phyloP scores from a whole-genome alignment of 2,888 invertebrate species.

The Colletes collaris region DNA sequence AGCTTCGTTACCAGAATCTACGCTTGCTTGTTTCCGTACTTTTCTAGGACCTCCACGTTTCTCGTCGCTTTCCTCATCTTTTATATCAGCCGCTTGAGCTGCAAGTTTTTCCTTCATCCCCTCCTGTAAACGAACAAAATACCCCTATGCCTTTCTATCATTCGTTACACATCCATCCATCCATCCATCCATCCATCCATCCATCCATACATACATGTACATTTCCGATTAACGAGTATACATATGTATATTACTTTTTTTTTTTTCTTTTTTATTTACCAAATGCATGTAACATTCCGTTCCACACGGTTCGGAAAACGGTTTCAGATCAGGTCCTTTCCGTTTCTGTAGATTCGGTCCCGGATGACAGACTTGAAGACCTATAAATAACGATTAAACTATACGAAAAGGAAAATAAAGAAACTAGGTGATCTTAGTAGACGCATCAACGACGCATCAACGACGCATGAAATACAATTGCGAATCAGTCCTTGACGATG shows the following conservation, averaged over 20 bases:
- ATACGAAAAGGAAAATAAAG: conserved; percentile 5
- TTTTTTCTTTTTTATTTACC: conserved; percentile 84
- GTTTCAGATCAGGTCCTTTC: conserved; percentile 94
- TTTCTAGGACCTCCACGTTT: conserved; percentile 84
- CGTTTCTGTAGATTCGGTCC: conserved; percentile 94
- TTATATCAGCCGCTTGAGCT: conserved; percentile 85
- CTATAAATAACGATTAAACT: conserved; percentile 82
- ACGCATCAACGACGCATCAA: conserved; percentile 71
- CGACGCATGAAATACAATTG: conserved; percentile 74
- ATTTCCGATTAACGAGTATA: not conserved
- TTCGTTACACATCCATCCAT: no score
- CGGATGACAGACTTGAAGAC: conserved; percentile 94
- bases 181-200: no score
- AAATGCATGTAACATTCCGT: conserved; percentile 94
- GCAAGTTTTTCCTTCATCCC: conserved; percentile 93
- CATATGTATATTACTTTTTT: not conserved
- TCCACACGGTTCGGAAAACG: conserved; percentile 94
- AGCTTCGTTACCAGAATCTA: conserved; percentile 96
- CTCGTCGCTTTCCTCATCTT: conserved; percentile 84
- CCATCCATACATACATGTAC: not conserved
- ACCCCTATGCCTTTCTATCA: not conserved
- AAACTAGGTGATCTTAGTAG: conserved; percentile 53
- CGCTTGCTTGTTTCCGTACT: conserved; percentile 87
- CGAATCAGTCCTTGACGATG: conserved; percentile 73
- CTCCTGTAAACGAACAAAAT: conserved; percentile 85